A percentile compares a stretch with the other conserved stretches of the same genome.
Conservation (phyloP, 2,797 vertebrate species). For the Macroramphosus scolopax region DNA sequence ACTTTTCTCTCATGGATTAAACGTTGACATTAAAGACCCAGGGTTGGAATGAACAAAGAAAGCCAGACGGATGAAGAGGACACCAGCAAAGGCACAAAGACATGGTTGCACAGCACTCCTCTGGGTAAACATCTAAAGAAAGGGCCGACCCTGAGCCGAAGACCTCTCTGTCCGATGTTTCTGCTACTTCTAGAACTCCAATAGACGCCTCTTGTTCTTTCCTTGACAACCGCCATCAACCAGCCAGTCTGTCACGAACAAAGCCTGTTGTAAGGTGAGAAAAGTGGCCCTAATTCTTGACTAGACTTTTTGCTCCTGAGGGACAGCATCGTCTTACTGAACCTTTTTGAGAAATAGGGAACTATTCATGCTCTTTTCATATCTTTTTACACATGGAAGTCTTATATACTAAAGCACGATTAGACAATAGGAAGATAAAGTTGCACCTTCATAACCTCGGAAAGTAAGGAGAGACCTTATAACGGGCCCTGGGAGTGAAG, state of each 20-base stretch:
- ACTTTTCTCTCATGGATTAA: no score
- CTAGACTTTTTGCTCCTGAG: conserved; percentile 10
- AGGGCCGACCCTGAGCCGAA: no score
- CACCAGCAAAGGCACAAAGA: conserved; percentile 4
- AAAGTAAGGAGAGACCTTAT: conserved; percentile 33
- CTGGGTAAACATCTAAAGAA: conserved; percentile 26
- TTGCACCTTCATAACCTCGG: conserved; percentile 30
- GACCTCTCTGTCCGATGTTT: no score
- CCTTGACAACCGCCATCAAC: conserved; percentile 8
- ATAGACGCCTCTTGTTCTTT: conserved; percentile 1
- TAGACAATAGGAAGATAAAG: conserved; percentile 36
- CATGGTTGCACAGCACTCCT: conserved; percentile 3
- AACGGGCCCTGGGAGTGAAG: conserved; percentile 6
- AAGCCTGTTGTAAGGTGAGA: conserved; percentile 33
- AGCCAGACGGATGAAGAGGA: no score
- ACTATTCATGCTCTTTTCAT: conserved; percentile 20
- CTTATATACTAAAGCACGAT: conserved; percentile 44
- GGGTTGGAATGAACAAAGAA: no score
- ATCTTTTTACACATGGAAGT: conserved; percentile 35
- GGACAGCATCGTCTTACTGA: conserved; percentile 10
- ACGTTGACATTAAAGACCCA: no score
- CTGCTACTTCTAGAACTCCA: no score
- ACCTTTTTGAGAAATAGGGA: background rate
- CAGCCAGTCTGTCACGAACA: conserved; percentile 5
- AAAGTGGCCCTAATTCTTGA: conserved; percentile 24